phyloP scores from a whole-genome alignment of 1,140 invertebrate species.

The Helicorthomorpha holstii region DNA sequence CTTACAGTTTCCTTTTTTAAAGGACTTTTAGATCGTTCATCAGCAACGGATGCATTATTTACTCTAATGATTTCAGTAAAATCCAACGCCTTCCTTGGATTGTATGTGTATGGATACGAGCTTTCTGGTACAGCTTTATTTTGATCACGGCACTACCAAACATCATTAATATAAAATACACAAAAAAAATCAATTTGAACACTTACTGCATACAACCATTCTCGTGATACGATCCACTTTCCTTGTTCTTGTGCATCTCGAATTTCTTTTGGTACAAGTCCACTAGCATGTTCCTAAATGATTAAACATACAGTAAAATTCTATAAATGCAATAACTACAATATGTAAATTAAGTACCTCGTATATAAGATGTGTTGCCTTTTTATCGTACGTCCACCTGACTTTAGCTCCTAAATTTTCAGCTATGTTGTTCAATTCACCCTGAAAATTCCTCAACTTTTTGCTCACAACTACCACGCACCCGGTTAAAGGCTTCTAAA shows the following conservation, averaged over 20 bases:
- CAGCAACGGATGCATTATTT: no score
- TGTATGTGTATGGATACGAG: constrained; percentile 29
- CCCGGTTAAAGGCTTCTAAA: constrained; percentile 19
- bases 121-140: constrained; percentile 24
- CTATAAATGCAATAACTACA: not conserved
- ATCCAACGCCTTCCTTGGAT: constrained; percentile 24
- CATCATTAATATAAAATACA: not conserved
- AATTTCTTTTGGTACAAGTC: constrained; percentile 18
- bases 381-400: constrained; percentile 23
- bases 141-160: constrained; percentile 22
- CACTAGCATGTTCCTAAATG: not conserved
- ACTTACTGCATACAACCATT: constrained; percentile 23
- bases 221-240: constrained; percentile 29
- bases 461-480: constrained; percentile 26
- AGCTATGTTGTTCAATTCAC: constrained; percentile 24
- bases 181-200: not conserved
- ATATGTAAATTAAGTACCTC: constrained; percentile 15
- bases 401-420: constrained; percentile 27
- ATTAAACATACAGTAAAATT: no score
- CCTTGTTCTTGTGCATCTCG: constrained; percentile 23
- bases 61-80: no score
- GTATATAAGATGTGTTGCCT: constrained; percentile 30
- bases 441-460: constrained; percentile 24
- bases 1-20: no score
- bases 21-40: no score